Conservation (phyloP, 2,797 vertebrate species). For the Thalassophryne amazonica region DNA sequence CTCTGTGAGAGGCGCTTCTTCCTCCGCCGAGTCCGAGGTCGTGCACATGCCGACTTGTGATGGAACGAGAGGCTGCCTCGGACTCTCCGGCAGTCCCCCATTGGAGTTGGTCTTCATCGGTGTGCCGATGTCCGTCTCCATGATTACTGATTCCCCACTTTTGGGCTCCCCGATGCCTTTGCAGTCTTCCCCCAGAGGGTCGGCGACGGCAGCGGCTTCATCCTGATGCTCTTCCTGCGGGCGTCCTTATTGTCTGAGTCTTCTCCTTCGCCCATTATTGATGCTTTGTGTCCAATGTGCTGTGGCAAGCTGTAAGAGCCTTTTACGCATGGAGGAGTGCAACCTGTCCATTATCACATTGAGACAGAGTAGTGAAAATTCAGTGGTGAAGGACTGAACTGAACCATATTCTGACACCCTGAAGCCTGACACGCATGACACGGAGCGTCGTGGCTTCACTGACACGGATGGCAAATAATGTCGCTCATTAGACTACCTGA, state of each 20-base stretch:
- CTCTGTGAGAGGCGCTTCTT: constrained; percentile 84
- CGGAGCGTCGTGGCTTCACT: constrained; percentile 52
- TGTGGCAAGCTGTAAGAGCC: constrained; percentile 98
- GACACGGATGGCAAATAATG: constrained; percentile 50
- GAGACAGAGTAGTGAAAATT: constrained; percentile 41
- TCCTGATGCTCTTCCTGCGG: constrained; percentile 89
- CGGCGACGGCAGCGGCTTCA: constrained; percentile 89
- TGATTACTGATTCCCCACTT: constrained; percentile 80
- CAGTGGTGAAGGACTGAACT: no score
- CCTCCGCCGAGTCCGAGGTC: constrained; percentile 87
- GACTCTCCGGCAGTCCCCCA: constrained; percentile 94
- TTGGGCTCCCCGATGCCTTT: constrained; percentile 77
- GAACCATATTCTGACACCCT: constrained; percentile 72
- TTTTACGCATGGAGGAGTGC: constrained; percentile 97
- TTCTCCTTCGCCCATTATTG: constrained; percentile 91
- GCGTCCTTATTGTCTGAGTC: constrained; percentile 89
- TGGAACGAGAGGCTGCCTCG: constrained; percentile 93
- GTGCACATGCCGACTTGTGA: constrained; percentile 89
- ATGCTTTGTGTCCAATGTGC: constrained; percentile 91
- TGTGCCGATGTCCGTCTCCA: constrained; percentile 88
- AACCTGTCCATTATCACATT: constrained; percentile 92
- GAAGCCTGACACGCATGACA: constrained; percentile 73
- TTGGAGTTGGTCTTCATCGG: constrained; percentile 90
- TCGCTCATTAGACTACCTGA: constrained; percentile 67
- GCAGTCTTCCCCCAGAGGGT: constrained; percentile 79